Conservation (phyloP, 2,888 invertebrate species). For the Choreutis nemorana region DNA sequence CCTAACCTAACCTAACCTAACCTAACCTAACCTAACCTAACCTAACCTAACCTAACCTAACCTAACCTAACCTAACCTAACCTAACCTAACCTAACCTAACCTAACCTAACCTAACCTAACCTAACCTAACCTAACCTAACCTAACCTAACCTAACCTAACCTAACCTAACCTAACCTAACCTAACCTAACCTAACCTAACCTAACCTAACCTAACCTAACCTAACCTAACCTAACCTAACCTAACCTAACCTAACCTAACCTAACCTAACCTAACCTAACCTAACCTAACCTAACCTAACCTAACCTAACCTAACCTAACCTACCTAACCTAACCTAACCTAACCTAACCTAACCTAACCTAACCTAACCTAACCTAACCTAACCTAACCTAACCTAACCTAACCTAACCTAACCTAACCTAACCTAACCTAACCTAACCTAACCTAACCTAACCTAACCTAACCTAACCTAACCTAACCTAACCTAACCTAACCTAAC, state of each 20-base stretch:
- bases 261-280: slow-evolving; percentile 1
- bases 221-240: slow-evolving; percentile 3
- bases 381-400: slow-evolving; percentile 4
- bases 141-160: slow-evolving; percentile 3
- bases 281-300: too few species aligned
- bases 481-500: slow-evolving; percentile 1
- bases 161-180: too few species aligned
- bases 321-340: slow-evolving; percentile 3
- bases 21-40: slow-evolving; percentile 13
- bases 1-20: slow-evolving; percentile 12
- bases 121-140: slow-evolving; percentile 3
- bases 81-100: slow-evolving; percentile 13
- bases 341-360: slow-evolving; percentile 5
- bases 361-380: slow-evolving; percentile 3
- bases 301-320: slow-evolving; percentile 1
- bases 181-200: slow-evolving; percentile 1
- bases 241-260: slow-evolving; percentile 3
- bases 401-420: not conserved
- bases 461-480: not conserved
- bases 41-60: slow-evolving; percentile 8
- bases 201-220: slow-evolving; percentile 3
- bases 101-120: slow-evolving; percentile 5
- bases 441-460: not conserved
- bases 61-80: slow-evolving; percentile 12
- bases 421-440: not conserved